Evolutionary conservation across 1,140 invertebrate species (phyloP).

Genomic region (Bombus consobrinus): DNA sequence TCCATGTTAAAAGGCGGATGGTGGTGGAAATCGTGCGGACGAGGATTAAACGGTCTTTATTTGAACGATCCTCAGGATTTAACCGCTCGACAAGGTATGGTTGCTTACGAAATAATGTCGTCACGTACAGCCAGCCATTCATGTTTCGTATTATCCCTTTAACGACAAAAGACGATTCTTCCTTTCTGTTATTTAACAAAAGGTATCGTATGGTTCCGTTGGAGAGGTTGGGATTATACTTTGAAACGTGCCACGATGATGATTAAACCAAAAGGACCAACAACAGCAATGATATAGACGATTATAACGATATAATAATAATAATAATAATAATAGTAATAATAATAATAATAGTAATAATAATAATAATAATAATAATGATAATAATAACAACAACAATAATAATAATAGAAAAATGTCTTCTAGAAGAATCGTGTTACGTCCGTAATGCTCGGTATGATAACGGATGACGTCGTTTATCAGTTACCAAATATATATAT

Average conservation of each 20-base stretch:
- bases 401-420: no score
- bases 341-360: no score
- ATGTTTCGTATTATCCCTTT: neutral
- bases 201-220: slow-evolving; percentile 97
- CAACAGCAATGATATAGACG: slow-evolving; percentile 77
- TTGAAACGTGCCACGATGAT: slow-evolving; percentile 94
- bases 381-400: no score
- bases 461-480: no score
- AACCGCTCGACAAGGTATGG: slow-evolving; percentile 91
- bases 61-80: slow-evolving; percentile 94
- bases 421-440: neutral
- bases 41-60: slow-evolving; percentile 94
- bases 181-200: slow-evolving; percentile 37
- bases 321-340: neutral
- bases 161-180: neutral
- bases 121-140: neutral
- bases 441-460: neutral
- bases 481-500: neutral
- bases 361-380: no score
- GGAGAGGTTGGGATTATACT: slow-evolving; percentile 97
- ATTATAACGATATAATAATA: neutral
- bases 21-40: slow-evolving; percentile 97
- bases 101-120: neutral
- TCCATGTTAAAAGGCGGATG: slow-evolving; percentile 96
- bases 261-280: slow-evolving; percentile 91